Percentiles rank a stretch among this genome's conserved stretches.
Conservation (phyloP, 2,797 vertebrate species). For the Fundulus diaphanus region DNA sequence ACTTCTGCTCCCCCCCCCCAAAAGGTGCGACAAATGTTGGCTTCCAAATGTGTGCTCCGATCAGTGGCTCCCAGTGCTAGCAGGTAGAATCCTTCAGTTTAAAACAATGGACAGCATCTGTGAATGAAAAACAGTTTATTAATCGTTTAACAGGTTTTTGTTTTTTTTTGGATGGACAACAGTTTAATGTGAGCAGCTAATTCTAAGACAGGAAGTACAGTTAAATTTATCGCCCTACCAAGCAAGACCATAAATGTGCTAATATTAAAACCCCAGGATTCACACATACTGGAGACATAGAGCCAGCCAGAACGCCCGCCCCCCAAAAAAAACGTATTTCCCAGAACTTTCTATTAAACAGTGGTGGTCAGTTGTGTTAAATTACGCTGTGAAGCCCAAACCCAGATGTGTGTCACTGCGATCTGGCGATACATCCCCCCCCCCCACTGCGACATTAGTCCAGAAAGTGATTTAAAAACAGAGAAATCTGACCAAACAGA, state of each 20-base stretch:
- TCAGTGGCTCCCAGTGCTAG: conserved; percentile 82
- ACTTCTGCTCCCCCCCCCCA: conserved; percentile 90
- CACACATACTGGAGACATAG: too few species aligned
- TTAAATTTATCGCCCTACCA: not conserved
- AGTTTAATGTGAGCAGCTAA: not conserved
- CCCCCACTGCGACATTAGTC: not conserved
- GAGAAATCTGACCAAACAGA: not conserved
- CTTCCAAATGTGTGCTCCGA: conserved; percentile 77
- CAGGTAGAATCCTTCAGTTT: conserved; percentile 81
- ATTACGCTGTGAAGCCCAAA: not conserved
- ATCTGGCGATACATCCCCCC: not conserved
- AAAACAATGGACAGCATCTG: conserved; percentile 93
- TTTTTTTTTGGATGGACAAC: not conserved
- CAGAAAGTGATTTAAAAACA: not conserved
- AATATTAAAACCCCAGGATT: too few species aligned
- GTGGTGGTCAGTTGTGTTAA: not conserved
- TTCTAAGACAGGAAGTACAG: not conserved
- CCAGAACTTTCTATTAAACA: not conserved
- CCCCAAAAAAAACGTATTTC: too few species aligned
- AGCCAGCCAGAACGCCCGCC: too few species aligned
- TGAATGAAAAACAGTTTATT: not conserved
- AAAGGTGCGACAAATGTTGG: conserved; percentile 81
- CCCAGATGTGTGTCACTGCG: not conserved
- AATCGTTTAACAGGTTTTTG: not conserved
- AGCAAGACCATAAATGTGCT: not conserved